Evolutionary conservation across 92 coral and sea anemone species (phyloP).

Genomic region (Zoanthus sansibaricus): DNA sequence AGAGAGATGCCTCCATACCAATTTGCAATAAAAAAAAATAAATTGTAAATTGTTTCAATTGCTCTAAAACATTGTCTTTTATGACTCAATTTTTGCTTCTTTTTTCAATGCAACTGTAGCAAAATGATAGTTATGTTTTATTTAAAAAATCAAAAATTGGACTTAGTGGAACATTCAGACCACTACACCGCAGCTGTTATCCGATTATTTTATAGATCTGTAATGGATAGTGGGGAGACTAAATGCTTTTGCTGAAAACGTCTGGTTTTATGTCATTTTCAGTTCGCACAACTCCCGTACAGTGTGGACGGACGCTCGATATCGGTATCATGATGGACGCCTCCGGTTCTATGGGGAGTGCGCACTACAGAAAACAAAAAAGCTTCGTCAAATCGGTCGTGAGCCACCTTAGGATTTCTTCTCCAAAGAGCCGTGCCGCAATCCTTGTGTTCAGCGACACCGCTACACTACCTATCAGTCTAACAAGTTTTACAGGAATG

Average conservation of each 20-base stretch:
- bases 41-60: too few species aligned
- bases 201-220: too few species aligned
- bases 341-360: constrained; percentile 85
- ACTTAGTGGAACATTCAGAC: too few species aligned
- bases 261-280: not conserved
- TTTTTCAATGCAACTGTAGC: too few species aligned
- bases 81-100: too few species aligned
- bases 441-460: constrained; percentile 90
- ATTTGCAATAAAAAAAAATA: too few species aligned
- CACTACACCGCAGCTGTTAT: too few species aligned
- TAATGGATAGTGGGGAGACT: too few species aligned
- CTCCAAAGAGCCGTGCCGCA: constrained; percentile 90
- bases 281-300: constrained; percentile 73
- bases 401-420: constrained; percentile 76
- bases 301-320: constrained; percentile 77
- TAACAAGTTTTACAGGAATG: constrained; percentile 69
- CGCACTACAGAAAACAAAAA: constrained; percentile 76
- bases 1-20: too few species aligned
- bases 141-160: too few species aligned
- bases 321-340: constrained; percentile 91
- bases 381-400: constrained; percentile 85
- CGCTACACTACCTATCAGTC: constrained; percentile 79
- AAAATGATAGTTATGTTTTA: too few species aligned
- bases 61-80: too few species aligned
- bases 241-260: not conserved